Percentiles rank a stretch among this genome's conserved stretches.
phyloP scores from a whole-genome alignment of 1,140 invertebrate genomes.

The Telenomus remus region DNA sequence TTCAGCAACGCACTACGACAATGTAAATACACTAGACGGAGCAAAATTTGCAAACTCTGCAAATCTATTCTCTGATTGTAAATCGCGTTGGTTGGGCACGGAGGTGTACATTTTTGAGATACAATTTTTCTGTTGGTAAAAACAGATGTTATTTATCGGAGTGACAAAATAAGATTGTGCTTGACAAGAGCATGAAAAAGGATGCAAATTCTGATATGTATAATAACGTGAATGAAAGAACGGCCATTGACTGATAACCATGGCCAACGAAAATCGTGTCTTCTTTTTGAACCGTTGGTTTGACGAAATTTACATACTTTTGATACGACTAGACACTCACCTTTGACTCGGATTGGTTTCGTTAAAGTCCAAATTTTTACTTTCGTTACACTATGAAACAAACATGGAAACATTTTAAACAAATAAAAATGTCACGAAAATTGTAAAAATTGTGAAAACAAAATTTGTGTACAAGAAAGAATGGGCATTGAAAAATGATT shows the following conservation, averaged over 20 bases:
- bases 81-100: background rate
- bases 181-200: too few species aligned
- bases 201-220: too few species aligned
- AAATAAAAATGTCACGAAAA: too few species aligned
- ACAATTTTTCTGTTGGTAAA: slow-evolving; percentile 34
- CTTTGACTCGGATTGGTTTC: background rate
- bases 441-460: too few species aligned
- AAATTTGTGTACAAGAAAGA: background rate
- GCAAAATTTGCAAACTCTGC: too few species aligned
- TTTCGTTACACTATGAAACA: background rate
- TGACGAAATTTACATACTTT: slow-evolving; percentile 32
- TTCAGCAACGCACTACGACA: background rate
- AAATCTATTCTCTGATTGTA: too few species aligned
- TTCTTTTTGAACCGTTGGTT: slow-evolving; percentile 23
- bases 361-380: background rate
- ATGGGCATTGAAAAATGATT: slow-evolving; percentile 7
- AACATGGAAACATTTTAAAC: too few species aligned
- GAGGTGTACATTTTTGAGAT: slow-evolving; percentile 30
- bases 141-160: slow-evolving; percentile 30
- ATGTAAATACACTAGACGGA: background rate
- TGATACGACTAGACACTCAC: slow-evolving; percentile 20
- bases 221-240: background rate
- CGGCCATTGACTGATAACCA: slow-evolving; percentile 4
- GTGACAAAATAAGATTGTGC: slow-evolving; percentile 14
- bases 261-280: slow-evolving; percentile 35